Evolutionary conservation across 2,113 vertebrate genomes (phyloP).

Genomic region (Gallinago jamesoni): DNA sequence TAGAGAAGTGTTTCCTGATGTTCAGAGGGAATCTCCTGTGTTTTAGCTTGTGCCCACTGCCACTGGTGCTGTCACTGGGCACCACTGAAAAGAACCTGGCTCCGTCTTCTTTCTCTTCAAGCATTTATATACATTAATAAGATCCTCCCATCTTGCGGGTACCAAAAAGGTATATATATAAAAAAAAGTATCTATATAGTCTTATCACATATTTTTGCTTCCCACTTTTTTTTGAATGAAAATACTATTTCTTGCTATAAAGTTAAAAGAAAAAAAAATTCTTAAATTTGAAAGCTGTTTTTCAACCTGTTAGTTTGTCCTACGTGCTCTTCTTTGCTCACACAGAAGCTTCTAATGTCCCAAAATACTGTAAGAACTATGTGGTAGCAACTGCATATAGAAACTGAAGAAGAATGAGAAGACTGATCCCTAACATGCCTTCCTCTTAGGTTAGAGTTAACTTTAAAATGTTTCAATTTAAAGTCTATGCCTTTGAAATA

Average conservation of each 20-base stretch:
- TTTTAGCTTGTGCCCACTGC: background rate
- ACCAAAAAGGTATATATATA: background rate
- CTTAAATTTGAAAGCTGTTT: background rate
- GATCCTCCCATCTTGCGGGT: background rate
- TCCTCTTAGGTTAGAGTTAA: background rate
- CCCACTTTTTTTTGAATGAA: background rate
- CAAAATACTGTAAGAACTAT: background rate
- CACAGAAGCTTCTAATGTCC: background rate
- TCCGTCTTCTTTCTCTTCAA: background rate
- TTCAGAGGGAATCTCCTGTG: background rate
- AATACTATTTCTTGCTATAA: background rate
- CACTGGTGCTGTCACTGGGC: background rate
- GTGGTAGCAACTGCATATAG: background rate
- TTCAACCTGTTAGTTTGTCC: background rate
- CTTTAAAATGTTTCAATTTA: background rate
- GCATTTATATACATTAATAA: background rate
- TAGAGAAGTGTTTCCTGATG: background rate
- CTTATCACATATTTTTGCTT: background rate
- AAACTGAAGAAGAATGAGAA: background rate
- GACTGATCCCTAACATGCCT: background rate
- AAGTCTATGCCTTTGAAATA: background rate
- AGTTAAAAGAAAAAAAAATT: background rate
- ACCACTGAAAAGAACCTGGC: background rate
- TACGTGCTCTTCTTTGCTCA: background rate
- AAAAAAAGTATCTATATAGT: background rate